These are phyloP conservation scores for Drosophila dunni DNA, from an alignment of 1,140 invertebrate species.

Conservation along the genomic window DNA sequence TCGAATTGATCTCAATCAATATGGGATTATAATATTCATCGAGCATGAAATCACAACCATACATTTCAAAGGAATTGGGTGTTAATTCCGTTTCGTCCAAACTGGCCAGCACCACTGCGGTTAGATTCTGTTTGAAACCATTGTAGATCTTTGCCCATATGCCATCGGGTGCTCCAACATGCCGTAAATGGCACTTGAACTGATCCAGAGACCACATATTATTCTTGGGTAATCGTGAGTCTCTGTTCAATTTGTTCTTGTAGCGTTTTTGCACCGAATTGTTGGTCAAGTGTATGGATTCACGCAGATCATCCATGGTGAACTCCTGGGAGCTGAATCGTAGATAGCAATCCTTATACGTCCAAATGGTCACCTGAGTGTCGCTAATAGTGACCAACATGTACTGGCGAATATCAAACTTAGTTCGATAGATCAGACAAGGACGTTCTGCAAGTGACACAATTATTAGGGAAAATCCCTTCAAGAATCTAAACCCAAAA, in stretches of 20 bases:
- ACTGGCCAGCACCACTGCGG: constrained; percentile 90
- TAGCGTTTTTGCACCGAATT: constrained; percentile 96
- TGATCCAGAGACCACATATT: constrained; percentile 95
- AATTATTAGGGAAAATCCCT: background rate
- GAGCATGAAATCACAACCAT: constrained; percentile 96
- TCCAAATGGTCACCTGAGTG: constrained; percentile 93
- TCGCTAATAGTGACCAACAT: constrained; percentile 93
- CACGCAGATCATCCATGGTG: constrained; percentile 92
- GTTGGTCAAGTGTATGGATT: constrained; percentile 96
- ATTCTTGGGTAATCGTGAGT: constrained; percentile 89
- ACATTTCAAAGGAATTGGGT: constrained; percentile 94
- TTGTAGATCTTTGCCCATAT: constrained; percentile 92
- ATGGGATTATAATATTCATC: constrained; percentile 94
- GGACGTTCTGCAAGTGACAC: constrained; percentile 88
- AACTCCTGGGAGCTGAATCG: constrained; percentile 96
- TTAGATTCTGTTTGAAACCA: constrained; percentile 93
- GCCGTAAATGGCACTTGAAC: constrained; percentile 89
- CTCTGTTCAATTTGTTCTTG: constrained; percentile 87
- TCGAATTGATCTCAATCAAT: constrained; percentile 97
- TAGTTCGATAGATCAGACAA: constrained; percentile 93
- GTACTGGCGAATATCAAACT: constrained; percentile 96
- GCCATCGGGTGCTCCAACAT: constrained; percentile 78
- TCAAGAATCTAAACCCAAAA: background rate
- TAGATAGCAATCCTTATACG: constrained; percentile 95
- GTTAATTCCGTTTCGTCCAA: constrained; percentile 92